Base-by-base conservation (phyloP, 2,797 vertebrate genomes). In the Anabacerthia variegaticeps region DNA sequence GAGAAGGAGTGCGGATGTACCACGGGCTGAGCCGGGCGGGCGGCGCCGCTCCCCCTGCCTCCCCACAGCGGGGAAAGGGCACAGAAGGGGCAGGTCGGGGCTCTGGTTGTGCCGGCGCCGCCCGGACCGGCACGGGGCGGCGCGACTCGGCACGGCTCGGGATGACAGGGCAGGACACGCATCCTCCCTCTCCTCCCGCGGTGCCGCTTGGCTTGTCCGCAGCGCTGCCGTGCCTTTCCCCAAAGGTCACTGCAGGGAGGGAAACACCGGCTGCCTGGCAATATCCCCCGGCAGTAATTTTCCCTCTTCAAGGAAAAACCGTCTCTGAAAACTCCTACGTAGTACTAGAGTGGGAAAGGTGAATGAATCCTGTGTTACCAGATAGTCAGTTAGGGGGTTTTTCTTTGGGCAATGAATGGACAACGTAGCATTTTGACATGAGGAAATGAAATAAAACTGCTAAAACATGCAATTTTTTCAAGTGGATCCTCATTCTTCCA, bases 71-170 rank as follows among this genome's bases (percentile, higher is more conserved):
- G 7, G 24, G 8, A 5, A 32, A 12, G 52, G 30, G 52, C 52
- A 32, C 30, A 20, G 30, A 20, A 32, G 19, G 54, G 32, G 54
- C 32, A 56, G 19, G 30, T 24, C 4, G 7, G 16, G 44, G 23
- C 3, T 13, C 14, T 17, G 39, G 10, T 10, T 27, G 4, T 30
- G 28, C 17, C 1, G 5, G 61, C 4, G 4, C 23, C 19, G 23
- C 27, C 14, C 3, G 3, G n/a, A 14, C 36, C 5, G 5, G n/a
- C 2, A 19, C 12, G 13, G 52, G 5, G 1, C 2, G 2, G 46
- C 39, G 6, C 30, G 52, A 20, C 30, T 54, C 52, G 52, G 52
- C 52, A 32, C 11, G 11, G 23, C 26, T 39, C 4, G 2, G 55
- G 28, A 22, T 5, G 7, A 7, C 51, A 9, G 22, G 14, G 36